A percentile compares a stretch with the other conserved stretches of the same genome.
phyloP scores from a whole-genome alignment of 2,888 invertebrate species.

The Timema cristinae region DNA sequence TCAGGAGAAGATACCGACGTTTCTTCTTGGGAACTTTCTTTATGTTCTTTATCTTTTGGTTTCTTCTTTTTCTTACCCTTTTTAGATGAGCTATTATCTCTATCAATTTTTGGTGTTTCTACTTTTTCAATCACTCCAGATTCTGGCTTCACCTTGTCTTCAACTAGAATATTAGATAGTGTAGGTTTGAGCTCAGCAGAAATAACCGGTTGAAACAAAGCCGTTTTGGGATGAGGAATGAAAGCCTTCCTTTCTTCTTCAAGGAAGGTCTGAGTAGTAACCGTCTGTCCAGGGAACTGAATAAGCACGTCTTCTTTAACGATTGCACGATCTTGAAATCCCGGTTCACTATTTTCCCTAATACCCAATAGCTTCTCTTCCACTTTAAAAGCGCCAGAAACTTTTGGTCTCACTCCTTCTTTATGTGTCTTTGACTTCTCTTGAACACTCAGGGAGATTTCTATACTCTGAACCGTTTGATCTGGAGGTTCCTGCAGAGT shows the following conservation, averaged over 20 bases:
- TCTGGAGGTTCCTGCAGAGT: conserved; percentile 9
- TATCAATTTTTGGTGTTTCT: not conserved
- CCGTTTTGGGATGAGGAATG: not conserved
- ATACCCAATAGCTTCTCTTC: conserved; percentile 34
- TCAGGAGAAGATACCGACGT: conserved; percentile 34
- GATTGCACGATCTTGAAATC: conserved; percentile 32
- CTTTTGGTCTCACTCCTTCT: not conserved
- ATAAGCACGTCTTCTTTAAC: conserved; percentile 40
- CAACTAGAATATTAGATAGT: too few species aligned
- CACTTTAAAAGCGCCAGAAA: conserved; percentile 36
- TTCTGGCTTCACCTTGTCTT: too few species aligned
- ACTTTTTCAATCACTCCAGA: not conserved
- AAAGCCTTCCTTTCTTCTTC: not conserved
- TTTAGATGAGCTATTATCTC: not conserved
- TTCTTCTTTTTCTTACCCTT: conserved; percentile 61
- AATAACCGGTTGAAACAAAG: too few species aligned
- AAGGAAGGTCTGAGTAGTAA: conserved; percentile 39
- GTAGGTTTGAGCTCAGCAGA: too few species aligned
- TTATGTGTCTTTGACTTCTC: conserved; percentile 6
- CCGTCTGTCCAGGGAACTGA: conserved; percentile 36
- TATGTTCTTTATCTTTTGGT: conserved; percentile 49
- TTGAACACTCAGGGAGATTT: conserved; percentile 23
- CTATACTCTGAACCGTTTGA: conserved; percentile 19
- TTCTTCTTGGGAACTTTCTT: conserved; percentile 38
- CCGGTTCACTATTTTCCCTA: conserved; percentile 34